Evolutionary conservation across 1,140 invertebrate species (phyloP).

Genomic region (Pygmarrhopalites habei): DNA sequence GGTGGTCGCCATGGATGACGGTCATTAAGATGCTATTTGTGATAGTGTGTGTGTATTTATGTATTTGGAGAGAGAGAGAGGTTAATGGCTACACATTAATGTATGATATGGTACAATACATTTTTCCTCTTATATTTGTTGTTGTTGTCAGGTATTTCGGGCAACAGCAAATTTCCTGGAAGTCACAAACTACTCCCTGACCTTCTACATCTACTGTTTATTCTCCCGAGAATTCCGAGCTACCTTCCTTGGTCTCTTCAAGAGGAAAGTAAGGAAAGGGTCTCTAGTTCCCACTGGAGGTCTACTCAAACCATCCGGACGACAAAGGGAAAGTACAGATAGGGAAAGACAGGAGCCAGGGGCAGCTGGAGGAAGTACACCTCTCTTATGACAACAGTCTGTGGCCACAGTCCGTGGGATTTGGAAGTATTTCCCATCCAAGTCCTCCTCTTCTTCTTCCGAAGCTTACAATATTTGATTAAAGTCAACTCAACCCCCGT

Average conservation of each 20-base stretch:
- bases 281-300: slow-evolving; percentile 3
- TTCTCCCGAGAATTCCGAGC: slow-evolving; percentile 68
- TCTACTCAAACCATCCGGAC: slow-evolving; percentile 11
- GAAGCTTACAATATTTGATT: slow-evolving; percentile 21
- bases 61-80: too few species aligned
- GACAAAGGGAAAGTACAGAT: slow-evolving; percentile 8
- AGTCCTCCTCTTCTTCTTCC: slow-evolving; percentile 16
- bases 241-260: slow-evolving; percentile 51
- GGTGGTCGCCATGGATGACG: too few species aligned
- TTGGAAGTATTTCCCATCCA: slow-evolving; percentile 20
- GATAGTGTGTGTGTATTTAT: too few species aligned
- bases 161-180: slow-evolving; percentile 65
- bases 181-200: slow-evolving; percentile 66
- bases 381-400: slow-evolving; percentile 25
- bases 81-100: too few species aligned
- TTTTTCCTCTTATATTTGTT: too few species aligned
- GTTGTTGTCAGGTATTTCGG: slow-evolving; percentile 58
- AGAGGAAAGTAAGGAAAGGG: not conserved
- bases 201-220: slow-evolving; percentile 70
- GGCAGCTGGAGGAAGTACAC: slow-evolving; percentile 20
- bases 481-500: not conserved
- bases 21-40: too few species aligned
- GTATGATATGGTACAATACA: too few species aligned
- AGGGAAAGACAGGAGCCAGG: slow-evolving; percentile 5
- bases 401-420: slow-evolving; percentile 23